Conservation (phyloP, 1,140 invertebrate genomes). For the Pseudomyrmex cubaensis region DNA sequence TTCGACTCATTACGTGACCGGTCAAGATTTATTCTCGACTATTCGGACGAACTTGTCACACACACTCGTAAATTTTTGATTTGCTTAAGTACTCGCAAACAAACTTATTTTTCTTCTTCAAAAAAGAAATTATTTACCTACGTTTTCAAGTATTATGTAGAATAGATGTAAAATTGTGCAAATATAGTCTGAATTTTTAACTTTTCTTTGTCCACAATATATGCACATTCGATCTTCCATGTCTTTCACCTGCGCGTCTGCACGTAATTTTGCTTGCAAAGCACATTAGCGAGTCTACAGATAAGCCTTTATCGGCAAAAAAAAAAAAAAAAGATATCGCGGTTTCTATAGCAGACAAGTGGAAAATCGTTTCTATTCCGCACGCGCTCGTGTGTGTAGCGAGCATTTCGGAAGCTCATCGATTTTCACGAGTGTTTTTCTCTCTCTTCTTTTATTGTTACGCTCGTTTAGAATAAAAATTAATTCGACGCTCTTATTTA, state of each 20-base stretch:
- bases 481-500: background rate
- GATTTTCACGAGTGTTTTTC: background rate
- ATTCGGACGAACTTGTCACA: background rate
- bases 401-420: background rate
- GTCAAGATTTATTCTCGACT: conserved; percentile 5
- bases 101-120: background rate
- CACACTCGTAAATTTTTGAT: background rate
- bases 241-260: conserved; percentile 17
- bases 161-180: background rate
- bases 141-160: background rate
- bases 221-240: conserved; percentile 45
- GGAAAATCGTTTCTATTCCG: conserved; percentile 21
- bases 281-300: conserved; percentile 36
- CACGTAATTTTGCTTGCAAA: conserved; percentile 44
- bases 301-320: conserved; percentile 39
- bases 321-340: conserved; percentile 25
- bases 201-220: background rate
- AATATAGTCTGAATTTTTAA: background rate
- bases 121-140: background rate
- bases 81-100: background rate
- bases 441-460: background rate
- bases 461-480: background rate
- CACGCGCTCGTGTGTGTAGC: too few relatives aligned
- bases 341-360: background rate
- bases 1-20: background rate